Evolutionary conservation across 2,113 vertebrate genomes (phyloP), one percentile per base, ranked within the genome.

Genomic region (Aspiorhynchus laticeps): DNA sequence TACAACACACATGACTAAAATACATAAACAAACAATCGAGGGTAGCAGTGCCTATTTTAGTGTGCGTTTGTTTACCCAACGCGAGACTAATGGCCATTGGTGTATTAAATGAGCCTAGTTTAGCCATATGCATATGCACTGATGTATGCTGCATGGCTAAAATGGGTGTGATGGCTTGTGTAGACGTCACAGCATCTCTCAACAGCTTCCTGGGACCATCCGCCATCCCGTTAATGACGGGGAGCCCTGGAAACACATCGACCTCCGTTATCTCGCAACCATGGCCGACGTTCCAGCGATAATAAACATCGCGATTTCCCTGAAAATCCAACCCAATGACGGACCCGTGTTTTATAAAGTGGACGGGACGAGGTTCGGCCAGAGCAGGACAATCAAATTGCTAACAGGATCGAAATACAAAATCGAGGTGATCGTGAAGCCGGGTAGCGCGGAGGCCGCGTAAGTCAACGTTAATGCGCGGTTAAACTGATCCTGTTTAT

Each of bases 371-470:
- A 93, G 98, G 2, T 99, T 99, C 92, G 98, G 98, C 14, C 98
- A 99, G 95, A 98, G 91, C 94, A 93, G 98, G 86, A 99, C 98
- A 88, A 98, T 99, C 93, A 99, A 99, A 88, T 93, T 99, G 93
- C 96, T 99, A 61, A 99, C 98, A 0, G 98, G 98, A 17, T 97
- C 98, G 86, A 99, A 98, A 46, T 99, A 99, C 94, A 96, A 96
- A 93, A 96, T 99, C 90, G 95, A 97, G 93, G 96, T 99, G 92
- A 94, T 95, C 76, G 38, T 98, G 14, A 98, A 97, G 91, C 98
- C 98, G 24, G 96, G 96, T 24, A 95, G 90, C 71, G 92, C 96
- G 28, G 94, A 96, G 90, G 97, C 97, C 90, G 95, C 93, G 98
- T 99, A 96, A 97, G 98, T 94, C 93, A 95, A 87, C 86, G 3